Conservation (phyloP, 2,888 invertebrate species). For the Leuctra nigra region DNA sequence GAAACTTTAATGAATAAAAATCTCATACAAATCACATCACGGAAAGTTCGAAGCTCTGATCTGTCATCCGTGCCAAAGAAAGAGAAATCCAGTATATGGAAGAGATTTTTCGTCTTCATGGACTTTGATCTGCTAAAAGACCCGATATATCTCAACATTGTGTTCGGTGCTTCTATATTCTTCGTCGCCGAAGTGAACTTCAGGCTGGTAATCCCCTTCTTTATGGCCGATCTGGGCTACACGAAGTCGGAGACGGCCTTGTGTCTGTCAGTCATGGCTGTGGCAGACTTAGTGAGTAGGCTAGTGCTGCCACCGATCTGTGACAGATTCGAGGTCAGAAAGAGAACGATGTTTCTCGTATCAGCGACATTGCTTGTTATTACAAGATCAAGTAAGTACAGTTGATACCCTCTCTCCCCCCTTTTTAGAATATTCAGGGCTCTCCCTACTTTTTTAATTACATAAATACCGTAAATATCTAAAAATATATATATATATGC, state of each 20-base stretch:
- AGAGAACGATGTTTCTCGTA: conserved; percentile 64
- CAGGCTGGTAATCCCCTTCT: conserved; percentile 28
- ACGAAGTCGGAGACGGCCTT: conserved; percentile 61
- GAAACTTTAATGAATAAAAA: no score
- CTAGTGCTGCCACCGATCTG: conserved; percentile 67
- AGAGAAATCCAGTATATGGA: no score
- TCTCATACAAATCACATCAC: no score
- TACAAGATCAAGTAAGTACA: conserved; percentile 65
- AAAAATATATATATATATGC: no score
- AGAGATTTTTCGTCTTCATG: conserved; percentile 52
- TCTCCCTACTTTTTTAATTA: no score
- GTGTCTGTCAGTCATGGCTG: conserved; percentile 66
- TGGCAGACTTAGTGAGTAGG: conserved; percentile 66
- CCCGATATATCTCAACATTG: conserved; percentile 63
- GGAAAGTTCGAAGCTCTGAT: no score
- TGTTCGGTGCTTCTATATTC: conserved; percentile 64
- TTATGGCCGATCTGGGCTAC: conserved; percentile 33
- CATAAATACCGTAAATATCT: no score
- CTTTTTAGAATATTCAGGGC: no score
- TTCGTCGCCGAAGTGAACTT: conserved; percentile 50
- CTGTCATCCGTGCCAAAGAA: no score
- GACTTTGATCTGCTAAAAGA: conserved; percentile 66
- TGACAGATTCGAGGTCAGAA: conserved; percentile 56
- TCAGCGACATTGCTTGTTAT: conserved; percentile 63
- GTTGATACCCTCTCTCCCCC: no score